phyloP scores from a whole-genome alignment of 92 coral and sea anemone genomes.

The Porites divaricata region DNA sequence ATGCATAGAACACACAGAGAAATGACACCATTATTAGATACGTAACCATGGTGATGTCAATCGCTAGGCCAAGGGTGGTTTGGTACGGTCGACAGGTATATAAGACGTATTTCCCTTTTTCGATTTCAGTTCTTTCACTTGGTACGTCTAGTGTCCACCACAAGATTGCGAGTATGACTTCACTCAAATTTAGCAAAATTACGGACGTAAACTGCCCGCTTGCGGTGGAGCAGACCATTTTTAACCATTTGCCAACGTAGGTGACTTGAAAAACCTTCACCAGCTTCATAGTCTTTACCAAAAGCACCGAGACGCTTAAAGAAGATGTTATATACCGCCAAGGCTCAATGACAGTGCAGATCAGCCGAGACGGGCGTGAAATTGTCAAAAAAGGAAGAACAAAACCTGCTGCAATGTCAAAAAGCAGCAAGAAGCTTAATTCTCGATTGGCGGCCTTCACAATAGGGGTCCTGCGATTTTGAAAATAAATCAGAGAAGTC shows the following conservation, averaged over 20 bases:
- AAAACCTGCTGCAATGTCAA: conserved; percentile 55
- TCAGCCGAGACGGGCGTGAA: conserved; percentile 47
- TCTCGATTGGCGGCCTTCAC: conserved; percentile 77
- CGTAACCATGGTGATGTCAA: conserved; percentile 56
- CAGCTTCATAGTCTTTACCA: conserved; percentile 71
- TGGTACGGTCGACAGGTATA: conserved; percentile 59
- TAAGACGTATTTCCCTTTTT: conserved; percentile 45
- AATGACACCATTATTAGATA: conserved; percentile 58
- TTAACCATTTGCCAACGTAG: conserved; percentile 61
- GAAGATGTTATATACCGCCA: conserved; percentile 67
- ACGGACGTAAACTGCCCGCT: conserved; percentile 55
- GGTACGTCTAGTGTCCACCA: conserved; percentile 73
- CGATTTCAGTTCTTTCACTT: conserved; percentile 50
- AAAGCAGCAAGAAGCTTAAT: conserved; percentile 49
- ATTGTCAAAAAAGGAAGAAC: conserved; percentile 60
- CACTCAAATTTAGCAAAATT: conserved; percentile 50
- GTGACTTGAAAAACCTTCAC: conserved; percentile 77
- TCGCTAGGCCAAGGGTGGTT: conserved; percentile 42
- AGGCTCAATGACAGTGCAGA: conserved; percentile 70
- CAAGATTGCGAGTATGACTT: conserved; percentile 49
- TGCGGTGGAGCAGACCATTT: conserved; percentile 49
- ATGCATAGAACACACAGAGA: conserved; percentile 70
- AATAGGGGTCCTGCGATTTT: conserved; percentile 57
- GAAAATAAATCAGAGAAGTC: conserved; percentile 36
- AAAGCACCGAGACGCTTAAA: conserved; percentile 66